These are phyloP conservation scores for Myotis vivesi DNA, from an alignment of 2,797 vertebrate species.

Conservation along the genomic window DNA sequence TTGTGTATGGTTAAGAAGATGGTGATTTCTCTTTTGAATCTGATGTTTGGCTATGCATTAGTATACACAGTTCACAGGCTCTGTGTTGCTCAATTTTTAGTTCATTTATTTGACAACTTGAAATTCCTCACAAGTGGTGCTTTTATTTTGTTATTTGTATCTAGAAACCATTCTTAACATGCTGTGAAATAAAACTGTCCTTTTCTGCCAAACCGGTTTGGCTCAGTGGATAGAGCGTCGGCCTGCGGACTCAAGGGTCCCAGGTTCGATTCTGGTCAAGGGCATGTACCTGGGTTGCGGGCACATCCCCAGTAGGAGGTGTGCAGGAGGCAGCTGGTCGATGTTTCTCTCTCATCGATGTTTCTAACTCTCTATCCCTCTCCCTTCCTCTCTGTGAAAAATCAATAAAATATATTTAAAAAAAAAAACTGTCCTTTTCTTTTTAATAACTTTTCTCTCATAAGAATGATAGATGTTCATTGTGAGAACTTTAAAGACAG, in stretches of 20 bases:
- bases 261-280: no score
- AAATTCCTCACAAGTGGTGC: conserved; percentile 52
- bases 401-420: no score
- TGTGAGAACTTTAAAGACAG: conserved; percentile 15
- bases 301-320: no score
- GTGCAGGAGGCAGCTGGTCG: no score
- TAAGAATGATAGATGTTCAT: not conserved
- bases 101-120: conserved; percentile 69
- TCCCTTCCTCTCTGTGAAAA: no score
- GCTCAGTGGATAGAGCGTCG: no score
- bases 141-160: conserved; percentile 66
- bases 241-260: no score
- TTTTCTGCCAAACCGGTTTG: no score
- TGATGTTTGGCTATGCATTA: conserved; percentile 2
- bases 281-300: no score
- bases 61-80: conserved; percentile 16
- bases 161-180: conserved; percentile 51
- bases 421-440: conserved; percentile 35
- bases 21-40: conserved; percentile 57
- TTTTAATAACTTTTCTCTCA: not conserved
- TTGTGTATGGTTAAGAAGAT: not conserved
- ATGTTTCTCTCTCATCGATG: no score
- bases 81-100: conserved; percentile 44
- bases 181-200: conserved; percentile 4
- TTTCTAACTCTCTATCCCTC: no score